phyloP scores from a whole-genome alignment of 2,113 vertebrate species.

The Edolisoma coerulescens region DNA sequence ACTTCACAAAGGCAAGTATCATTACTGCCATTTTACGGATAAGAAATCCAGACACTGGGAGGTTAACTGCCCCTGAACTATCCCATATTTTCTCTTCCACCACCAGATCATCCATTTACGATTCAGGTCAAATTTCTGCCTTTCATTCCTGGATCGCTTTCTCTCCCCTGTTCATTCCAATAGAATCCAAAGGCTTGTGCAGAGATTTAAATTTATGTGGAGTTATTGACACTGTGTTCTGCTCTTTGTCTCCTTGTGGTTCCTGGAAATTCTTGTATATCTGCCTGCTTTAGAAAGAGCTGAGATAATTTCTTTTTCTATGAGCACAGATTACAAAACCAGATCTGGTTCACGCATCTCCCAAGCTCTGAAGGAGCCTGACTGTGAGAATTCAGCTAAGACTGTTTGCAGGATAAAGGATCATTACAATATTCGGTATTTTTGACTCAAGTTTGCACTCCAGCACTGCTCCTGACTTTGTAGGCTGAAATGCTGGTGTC shows the following conservation, averaged over 20 bases:
- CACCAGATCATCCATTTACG: background rate
- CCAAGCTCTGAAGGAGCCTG: background rate
- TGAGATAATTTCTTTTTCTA: slow-evolving; percentile 39
- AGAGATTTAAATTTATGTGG: slow-evolving; percentile 38
- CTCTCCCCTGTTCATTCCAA: background rate
- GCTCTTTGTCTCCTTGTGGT: slow-evolving; percentile 15
- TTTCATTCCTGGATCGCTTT: background rate
- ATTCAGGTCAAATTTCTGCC: slow-evolving; percentile 14
- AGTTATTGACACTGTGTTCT: slow-evolving; percentile 39
- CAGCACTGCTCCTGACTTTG: background rate
- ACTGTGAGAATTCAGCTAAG: slow-evolving; percentile 2
- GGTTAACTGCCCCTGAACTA: background rate
- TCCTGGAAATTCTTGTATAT: slow-evolving; percentile 42
- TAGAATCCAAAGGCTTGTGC: background rate
- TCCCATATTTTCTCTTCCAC: background rate
- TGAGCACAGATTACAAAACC: slow-evolving; percentile 28
- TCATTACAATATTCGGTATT: background rate
- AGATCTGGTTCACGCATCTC: slow-evolving; percentile 23
- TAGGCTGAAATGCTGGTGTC: background rate
- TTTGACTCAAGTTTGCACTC: background rate
- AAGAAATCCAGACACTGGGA: background rate
- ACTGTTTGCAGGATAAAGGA: background rate
- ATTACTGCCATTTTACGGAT: background rate
- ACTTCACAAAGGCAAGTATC: background rate
- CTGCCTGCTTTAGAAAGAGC: background rate